Conservation (phyloP, 2,797 vertebrate genomes). For the Phataginus tricuspis region DNA sequence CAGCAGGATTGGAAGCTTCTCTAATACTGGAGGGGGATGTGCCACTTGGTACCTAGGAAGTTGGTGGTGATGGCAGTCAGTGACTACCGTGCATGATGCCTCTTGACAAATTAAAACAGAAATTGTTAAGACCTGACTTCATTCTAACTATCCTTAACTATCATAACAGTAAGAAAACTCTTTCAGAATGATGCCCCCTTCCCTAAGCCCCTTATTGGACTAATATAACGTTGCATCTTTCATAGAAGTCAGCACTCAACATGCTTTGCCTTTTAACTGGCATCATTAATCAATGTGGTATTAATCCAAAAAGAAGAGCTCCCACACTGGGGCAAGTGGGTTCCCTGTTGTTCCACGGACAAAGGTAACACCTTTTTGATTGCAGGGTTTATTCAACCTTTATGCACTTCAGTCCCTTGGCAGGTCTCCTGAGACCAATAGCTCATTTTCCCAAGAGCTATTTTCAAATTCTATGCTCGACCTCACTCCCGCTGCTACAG, state of each 20-base stretch:
- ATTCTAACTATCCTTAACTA: neutral
- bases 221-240: neutral
- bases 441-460: neutral
- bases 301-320: neutral
- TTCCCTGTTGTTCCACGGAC: neutral
- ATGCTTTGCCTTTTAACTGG: neutral
- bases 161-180: neutral
- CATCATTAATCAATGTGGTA: neutral
- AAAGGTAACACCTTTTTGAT: neutral
- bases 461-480: neutral
- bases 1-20: neutral
- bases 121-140: neutral
- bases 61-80: neutral
- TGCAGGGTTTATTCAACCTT: neutral
- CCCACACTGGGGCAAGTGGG: neutral
- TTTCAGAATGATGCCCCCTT: neutral
- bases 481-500: neutral
- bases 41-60: neutral
- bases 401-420: neutral
- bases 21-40: neutral
- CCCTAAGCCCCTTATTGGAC: neutral
- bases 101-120: conserved; percentile 28
- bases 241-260: neutral
- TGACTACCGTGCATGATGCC: neutral
- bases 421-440: neutral